phyloP scores from a whole-genome alignment of 2,797 vertebrate genomes.

The Rhynchonycteris naso region DNA sequence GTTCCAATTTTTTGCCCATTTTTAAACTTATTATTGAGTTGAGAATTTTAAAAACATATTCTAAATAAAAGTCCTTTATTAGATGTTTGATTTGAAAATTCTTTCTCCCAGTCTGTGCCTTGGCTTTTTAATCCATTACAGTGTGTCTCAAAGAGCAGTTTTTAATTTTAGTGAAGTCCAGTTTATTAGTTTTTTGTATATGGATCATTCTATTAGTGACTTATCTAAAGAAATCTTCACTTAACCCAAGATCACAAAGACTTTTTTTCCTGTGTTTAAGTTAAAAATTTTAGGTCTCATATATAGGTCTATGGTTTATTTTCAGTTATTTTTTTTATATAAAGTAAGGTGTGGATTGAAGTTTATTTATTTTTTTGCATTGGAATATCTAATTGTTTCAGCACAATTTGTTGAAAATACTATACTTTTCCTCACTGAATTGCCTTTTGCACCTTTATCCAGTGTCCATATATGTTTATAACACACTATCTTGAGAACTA shows the following conservation, averaged over 20 bases:
- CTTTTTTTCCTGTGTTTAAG: neutral
- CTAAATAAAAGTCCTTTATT: conserved; percentile 4
- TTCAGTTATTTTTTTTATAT: neutral
- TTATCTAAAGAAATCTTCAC: neutral
- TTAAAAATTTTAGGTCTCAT: neutral
- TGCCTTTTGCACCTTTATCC: neutral
- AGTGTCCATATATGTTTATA: neutral
- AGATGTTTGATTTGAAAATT: conserved; percentile 14
- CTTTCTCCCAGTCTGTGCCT: neutral
- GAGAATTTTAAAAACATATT: conserved; percentile 28
- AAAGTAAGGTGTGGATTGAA: neutral
- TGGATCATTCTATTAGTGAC: neutral
- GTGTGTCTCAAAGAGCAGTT: neutral
- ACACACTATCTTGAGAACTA: neutral
- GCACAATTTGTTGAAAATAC: neutral
- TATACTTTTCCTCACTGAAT: neutral
- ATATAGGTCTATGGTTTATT: neutral
- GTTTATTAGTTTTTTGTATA: neutral
- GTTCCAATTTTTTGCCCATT: neutral
- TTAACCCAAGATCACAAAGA: neutral
- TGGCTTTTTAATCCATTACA: neutral
- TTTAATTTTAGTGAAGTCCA: neutral
- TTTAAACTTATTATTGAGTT: neutral
- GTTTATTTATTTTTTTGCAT: neutral
- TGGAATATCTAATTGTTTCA: neutral